Evolutionary conservation across 2,888 invertebrate species (phyloP), one percentile per base, ranked within the genome.

Genomic region (Lapara coniferarum): DNA sequence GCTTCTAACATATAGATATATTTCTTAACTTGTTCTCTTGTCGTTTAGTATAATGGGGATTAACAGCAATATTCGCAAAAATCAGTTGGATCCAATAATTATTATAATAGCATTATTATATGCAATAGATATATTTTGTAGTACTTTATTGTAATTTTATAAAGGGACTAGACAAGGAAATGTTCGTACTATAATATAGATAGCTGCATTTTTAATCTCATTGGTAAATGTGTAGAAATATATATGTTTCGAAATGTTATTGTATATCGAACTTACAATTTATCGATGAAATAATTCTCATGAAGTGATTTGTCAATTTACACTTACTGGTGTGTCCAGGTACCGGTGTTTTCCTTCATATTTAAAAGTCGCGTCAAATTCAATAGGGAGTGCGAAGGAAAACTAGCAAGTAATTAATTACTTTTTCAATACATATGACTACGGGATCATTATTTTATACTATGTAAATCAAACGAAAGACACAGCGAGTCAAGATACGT

Each of bases 161-260:
- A 81, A 82, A 82, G 80, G 81, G 85, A 80, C 76, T 83, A 84
- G 84, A 87, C 86, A 88, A 88, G 85, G 85, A 85, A 85, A 77
- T 77, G 70, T 77, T 69, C 74, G 74, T 76, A 74, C 56, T 74
- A 79, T 83, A 80, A 75, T 76, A 69, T 82, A 84, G 84, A 82
- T 82, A 84, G 84, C 82, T 76, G 74, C 78, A 77, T 81, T 82
- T 79, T 74, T 71, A 79, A 76, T 75, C 67, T 74, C 68, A 72
- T 74, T 67, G 53, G 53, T 44, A 68, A 72, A 69, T 72, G 69
- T 71, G 73, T 71, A 71, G 12, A 56, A 25, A 56, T 25, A 71
- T 49, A 56, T 69, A 59, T 68, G 59, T 72, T 73, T 75, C 77
- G 71, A 75, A 77, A 73, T 73, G 75, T 73, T 73, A 72, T 74